Percentiles rank a stretch among this genome's conserved stretches.
These are phyloP conservation scores for Drosophila asahinai DNA, from an alignment of 1,140 invertebrate genomes.

Conservation along the genomic window DNA sequence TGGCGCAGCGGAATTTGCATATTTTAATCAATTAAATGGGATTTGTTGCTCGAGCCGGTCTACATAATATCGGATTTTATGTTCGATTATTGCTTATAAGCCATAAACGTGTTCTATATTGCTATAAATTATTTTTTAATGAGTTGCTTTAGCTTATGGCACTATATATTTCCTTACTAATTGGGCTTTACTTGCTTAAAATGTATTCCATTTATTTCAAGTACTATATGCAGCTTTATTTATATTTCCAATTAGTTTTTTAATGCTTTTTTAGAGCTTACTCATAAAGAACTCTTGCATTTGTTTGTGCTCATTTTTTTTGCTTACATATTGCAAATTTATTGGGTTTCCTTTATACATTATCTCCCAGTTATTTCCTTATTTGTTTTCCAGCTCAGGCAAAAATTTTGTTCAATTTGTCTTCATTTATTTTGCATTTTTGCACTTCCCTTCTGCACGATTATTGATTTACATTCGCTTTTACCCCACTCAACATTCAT, in stretches of 20 bases:
- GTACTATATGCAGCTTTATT: constrained; percentile 1
- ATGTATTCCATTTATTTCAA: constrained; percentile 1
- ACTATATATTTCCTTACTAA: not conserved
- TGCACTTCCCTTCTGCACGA: constrained; percentile 40
- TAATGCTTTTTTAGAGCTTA: constrained; percentile 8
- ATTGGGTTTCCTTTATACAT: not conserved
- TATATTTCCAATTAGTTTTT: not conserved
- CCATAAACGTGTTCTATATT: constrained; percentile 18
- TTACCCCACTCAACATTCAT: constrained; percentile 45
- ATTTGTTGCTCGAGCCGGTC: not conserved
- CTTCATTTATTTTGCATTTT: constrained; percentile 59
- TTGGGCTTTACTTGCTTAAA: not conserved
- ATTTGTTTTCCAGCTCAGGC: constrained; percentile 1
- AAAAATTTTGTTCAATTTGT: constrained; percentile 52
- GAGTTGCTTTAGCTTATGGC: not conserved
- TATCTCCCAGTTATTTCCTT: constrained; percentile 14
- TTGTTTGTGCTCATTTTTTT: not conserved
- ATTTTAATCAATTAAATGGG: constrained; percentile 43
- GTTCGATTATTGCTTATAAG: constrained; percentile 10
- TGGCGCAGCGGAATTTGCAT: constrained; percentile 33
- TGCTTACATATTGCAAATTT: not conserved
- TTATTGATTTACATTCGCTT: constrained; percentile 67
- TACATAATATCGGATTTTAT: constrained; percentile 20
- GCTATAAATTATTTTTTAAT: not conserved
- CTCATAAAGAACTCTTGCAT: not conserved